Evolutionary conservation across 2,797 vertebrate species (phyloP).

Genomic region (Hippopotamyrus pictus): DNA sequence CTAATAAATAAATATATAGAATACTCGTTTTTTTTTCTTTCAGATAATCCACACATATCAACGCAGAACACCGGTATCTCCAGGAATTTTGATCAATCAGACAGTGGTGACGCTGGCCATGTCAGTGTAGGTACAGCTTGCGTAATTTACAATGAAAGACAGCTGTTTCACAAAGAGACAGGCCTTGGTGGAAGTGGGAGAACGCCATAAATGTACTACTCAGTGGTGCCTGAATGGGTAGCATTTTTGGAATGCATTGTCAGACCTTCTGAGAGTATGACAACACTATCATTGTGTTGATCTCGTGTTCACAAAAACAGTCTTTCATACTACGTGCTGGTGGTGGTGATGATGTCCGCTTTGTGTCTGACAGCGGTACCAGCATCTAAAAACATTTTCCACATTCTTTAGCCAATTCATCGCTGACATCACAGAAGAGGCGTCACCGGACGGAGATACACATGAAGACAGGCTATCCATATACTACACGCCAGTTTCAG

Average conservation of each 20-base stretch:
- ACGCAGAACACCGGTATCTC: background rate
- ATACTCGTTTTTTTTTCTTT: background rate
- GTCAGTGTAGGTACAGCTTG: background rate
- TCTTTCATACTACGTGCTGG: background rate
- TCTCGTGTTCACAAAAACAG: background rate
- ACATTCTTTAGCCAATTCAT: background rate
- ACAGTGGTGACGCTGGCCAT: background rate
- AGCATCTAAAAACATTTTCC: background rate
- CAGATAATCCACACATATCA: background rate
- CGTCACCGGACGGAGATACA: background rate
- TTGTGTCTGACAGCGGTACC: background rate
- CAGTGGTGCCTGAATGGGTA: background rate
- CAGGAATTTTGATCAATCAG: background rate
- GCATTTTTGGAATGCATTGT: background rate
- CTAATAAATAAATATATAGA: background rate
- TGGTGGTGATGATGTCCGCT: background rate
- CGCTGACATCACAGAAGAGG: background rate
- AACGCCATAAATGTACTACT: background rate
- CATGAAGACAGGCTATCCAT: background rate
- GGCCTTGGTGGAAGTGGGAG: background rate
- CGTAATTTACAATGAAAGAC: background rate
- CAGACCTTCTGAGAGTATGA: background rate
- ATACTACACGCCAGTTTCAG: background rate
- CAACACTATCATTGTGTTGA: background rate
- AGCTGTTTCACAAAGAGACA: background rate